These are phyloP conservation scores for Enteromius viviparus DNA, from an alignment of 2,797 vertebrate species.

Conservation along the genomic window DNA sequence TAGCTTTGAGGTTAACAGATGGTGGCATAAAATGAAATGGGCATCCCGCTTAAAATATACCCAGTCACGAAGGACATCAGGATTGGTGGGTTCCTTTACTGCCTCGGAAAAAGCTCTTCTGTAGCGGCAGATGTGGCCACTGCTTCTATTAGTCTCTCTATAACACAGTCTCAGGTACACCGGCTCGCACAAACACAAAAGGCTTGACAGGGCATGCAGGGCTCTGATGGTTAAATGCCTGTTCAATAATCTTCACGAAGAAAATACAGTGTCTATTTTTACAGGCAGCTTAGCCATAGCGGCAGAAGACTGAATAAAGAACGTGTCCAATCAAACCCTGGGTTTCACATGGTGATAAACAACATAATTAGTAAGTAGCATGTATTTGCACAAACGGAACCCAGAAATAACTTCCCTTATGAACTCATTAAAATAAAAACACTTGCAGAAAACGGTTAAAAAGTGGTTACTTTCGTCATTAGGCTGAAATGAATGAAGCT, in stretches of 20 bases:
- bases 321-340: background rate
- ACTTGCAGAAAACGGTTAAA: slow-evolving; percentile 24
- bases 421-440: background rate
- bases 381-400: slow-evolving; percentile 34
- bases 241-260: background rate
- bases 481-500: slow-evolving; percentile 25
- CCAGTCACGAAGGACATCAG: slow-evolving; percentile 72
- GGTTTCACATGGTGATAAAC: background rate
- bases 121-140: slow-evolving; percentile 45
- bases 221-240: slow-evolving; percentile 15
- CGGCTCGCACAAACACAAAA: background rate
- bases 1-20: slow-evolving; percentile 80
- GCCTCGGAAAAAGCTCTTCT: slow-evolving; percentile 57
- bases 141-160: slow-evolving; percentile 29
- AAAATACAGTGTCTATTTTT: background rate
- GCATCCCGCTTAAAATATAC: slow-evolving; percentile 75
- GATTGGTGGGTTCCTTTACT: slow-evolving; percentile 71
- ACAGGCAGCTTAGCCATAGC: background rate
- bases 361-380: slow-evolving; percentile 12
- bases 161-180: slow-evolving; percentile 11
- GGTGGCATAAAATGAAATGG: slow-evolving; percentile 78
- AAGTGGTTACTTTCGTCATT: slow-evolving; percentile 44
- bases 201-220: background rate
- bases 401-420: slow-evolving; percentile 38
- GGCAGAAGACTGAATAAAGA: background rate